Conservation (phyloP, 1,140 invertebrate species). For the Pomacea maculata region DNA sequence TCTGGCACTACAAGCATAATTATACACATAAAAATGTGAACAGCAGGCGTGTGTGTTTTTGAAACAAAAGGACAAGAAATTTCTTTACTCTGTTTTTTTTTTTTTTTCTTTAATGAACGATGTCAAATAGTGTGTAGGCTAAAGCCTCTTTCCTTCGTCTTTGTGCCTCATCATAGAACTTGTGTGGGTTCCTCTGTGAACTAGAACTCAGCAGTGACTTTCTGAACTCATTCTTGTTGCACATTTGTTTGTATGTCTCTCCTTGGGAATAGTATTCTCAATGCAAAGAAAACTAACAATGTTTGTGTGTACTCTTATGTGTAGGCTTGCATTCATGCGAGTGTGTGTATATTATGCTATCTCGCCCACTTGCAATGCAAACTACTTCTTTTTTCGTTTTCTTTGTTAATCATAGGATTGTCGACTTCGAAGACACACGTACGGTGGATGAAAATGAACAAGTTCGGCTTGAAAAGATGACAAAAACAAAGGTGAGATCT, state of each 20-base stretch:
- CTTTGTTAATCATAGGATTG: constrained; percentile 42
- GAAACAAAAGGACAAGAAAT: too few species aligned
- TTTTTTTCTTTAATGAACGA: too few species aligned
- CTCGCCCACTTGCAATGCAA: not conserved
- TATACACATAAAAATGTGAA: too few species aligned
- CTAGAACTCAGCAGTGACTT: too few species aligned
- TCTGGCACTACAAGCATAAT: too few species aligned
- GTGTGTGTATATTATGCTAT: not conserved
- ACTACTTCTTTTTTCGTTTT: not conserved
- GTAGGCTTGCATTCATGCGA: not conserved
- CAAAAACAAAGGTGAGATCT: constrained; percentile 36
- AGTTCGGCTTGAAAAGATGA: constrained; percentile 44
- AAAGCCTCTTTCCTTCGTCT: too few species aligned
- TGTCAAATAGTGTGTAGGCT: too few species aligned
- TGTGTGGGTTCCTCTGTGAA: too few species aligned
- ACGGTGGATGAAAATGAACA: constrained; percentile 53
- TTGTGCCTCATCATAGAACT: too few species aligned
- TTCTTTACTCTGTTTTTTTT: too few species aligned
- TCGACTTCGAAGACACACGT: constrained; percentile 54
- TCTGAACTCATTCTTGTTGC: not conserved
- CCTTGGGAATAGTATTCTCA: not conserved
- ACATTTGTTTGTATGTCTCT: not conserved
- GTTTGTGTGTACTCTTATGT: not conserved
- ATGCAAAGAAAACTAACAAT: not conserved
- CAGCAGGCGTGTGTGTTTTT: too few species aligned